Conservation (phyloP, 2,797 vertebrate species). For the Sebastes reedi region DNA sequence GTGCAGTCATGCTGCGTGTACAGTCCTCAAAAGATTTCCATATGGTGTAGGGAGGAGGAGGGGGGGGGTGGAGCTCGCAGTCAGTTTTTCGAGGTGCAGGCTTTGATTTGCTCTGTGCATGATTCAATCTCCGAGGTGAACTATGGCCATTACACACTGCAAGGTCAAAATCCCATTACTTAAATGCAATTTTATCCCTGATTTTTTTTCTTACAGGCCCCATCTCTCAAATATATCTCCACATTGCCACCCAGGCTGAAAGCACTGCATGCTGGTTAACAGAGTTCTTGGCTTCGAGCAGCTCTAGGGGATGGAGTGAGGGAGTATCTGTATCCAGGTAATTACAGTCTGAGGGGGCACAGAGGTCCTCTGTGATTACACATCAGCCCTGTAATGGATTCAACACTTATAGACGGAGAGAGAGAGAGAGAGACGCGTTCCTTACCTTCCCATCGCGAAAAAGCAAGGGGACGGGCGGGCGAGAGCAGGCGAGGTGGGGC, state of each 20-base stretch:
- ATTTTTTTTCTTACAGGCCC: constrained; percentile 38
- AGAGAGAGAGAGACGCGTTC: constrained; percentile 53
- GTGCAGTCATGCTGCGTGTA: constrained; percentile 60
- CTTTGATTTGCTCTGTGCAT: constrained; percentile 51
- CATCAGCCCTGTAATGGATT: constrained; percentile 88
- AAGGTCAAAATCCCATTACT: constrained; percentile 71
- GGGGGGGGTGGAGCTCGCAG: background rate
- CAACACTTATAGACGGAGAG: constrained; percentile 83
- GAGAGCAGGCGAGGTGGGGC: constrained; percentile 64
- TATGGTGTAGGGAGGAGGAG: background rate
- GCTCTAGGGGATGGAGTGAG: constrained; percentile 76
- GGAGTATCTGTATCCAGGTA: constrained; percentile 84
- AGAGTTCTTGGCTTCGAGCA: constrained; percentile 72
- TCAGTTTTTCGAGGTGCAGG: constrained; percentile 31
- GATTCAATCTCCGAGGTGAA: constrained; percentile 63
- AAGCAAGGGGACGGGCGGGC: constrained; percentile 52
- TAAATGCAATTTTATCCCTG: constrained; percentile 60
- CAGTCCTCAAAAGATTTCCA: constrained; percentile 56
- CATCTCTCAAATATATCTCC: constrained; percentile 59
- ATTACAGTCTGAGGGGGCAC: constrained; percentile 84
- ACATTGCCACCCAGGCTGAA: constrained; percentile 57
- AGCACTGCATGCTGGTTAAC: constrained; percentile 79
- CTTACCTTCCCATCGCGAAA: constrained; percentile 61
- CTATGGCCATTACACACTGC: constrained; percentile 53
- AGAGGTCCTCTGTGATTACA: constrained; percentile 86